phyloP scores from a whole-genome alignment of 2,888 invertebrate species.

The Acrobasis suavella region DNA sequence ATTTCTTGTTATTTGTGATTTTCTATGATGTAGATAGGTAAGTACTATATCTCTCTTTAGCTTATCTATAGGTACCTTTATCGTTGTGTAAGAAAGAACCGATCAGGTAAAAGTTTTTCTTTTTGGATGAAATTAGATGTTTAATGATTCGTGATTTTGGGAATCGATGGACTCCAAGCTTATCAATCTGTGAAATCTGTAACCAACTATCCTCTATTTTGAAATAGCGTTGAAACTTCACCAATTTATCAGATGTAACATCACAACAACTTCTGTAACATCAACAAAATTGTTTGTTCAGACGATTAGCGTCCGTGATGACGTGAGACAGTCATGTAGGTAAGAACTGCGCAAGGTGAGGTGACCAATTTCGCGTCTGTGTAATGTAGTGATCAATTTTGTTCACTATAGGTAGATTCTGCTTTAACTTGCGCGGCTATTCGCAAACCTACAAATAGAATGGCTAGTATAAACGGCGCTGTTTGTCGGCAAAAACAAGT shows the following conservation, averaged over 20 bases:
- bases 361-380: constrained; percentile 53
- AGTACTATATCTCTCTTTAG: too few species aligned
- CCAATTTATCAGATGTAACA: background rate
- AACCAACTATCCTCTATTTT: background rate
- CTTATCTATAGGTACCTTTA: too few species aligned
- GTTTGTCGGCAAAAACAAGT: constrained; percentile 38
- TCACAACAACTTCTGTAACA: constrained; percentile 16
- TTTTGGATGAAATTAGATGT: too few species aligned
- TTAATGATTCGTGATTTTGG: too few species aligned
- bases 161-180: too few species aligned
- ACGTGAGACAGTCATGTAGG: constrained; percentile 55
- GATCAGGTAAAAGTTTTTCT: too few species aligned
- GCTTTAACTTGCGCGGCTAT: background rate
- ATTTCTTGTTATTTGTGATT: background rate
- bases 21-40: too few species aligned
- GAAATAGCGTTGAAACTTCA: background rate
- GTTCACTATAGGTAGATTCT: constrained; percentile 26
- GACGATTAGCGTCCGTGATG: constrained; percentile 61
- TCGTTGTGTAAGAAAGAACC: too few species aligned
- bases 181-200: background rate
- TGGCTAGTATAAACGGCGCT: constrained; percentile 14
- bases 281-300: constrained; percentile 55
- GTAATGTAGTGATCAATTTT: constrained; percentile 42
- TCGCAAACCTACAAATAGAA: background rate
- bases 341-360: constrained; percentile 58